Percentiles rank a stretch among this genome's conserved stretches.
Conservation (phyloP, 92 coral and sea anemone species). For the Paramuricea clavata region DNA sequence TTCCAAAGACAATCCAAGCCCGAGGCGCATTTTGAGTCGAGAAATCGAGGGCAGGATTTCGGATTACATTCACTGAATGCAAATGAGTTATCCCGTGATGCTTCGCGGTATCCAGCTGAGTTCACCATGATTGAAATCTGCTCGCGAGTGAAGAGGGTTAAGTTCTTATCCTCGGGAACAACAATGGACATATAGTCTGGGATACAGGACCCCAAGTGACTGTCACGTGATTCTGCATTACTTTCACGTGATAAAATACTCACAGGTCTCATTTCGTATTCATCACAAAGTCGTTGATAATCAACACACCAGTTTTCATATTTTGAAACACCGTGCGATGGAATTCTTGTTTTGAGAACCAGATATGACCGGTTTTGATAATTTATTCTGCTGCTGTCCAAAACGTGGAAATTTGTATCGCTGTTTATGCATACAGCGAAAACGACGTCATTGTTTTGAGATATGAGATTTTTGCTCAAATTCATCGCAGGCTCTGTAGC, state of each 20-base stretch:
- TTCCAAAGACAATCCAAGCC: slow-evolving; percentile 58
- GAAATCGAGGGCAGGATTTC: slow-evolving; percentile 27
- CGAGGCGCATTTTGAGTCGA: slow-evolving; percentile 42
- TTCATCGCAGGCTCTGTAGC: slow-evolving; percentile 20
- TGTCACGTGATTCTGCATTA: background rate
- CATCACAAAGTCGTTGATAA: slow-evolving; percentile 62
- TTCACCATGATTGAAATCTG: slow-evolving; percentile 34
- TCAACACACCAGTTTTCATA: slow-evolving; percentile 72
- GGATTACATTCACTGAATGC: slow-evolving; percentile 54
- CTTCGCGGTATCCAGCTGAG: slow-evolving; percentile 62
- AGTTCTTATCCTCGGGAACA: background rate
- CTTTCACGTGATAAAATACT: background rate
- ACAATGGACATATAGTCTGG: slow-evolving; percentile 15
- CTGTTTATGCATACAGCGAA: slow-evolving; percentile 68
- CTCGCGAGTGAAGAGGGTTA: background rate
- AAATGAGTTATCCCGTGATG: slow-evolving; percentile 63
- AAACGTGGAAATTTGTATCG: slow-evolving; percentile 64
- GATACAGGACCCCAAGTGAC: background rate
- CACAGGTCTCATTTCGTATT: slow-evolving; percentile 57
- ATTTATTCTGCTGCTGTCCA: slow-evolving; percentile 47
- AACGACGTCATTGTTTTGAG: slow-evolving; percentile 38
- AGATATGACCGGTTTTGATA: slow-evolving; percentile 48
- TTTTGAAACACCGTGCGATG: slow-evolving; percentile 47
- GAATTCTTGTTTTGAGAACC: slow-evolving; percentile 56
- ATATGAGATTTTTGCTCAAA: slow-evolving; percentile 28